Percentiles rank a stretch among this genome's conserved stretches.
Evolutionary conservation across 2,888 invertebrate genomes (phyloP).

Genomic region (Parochlus steinenii): DNA sequence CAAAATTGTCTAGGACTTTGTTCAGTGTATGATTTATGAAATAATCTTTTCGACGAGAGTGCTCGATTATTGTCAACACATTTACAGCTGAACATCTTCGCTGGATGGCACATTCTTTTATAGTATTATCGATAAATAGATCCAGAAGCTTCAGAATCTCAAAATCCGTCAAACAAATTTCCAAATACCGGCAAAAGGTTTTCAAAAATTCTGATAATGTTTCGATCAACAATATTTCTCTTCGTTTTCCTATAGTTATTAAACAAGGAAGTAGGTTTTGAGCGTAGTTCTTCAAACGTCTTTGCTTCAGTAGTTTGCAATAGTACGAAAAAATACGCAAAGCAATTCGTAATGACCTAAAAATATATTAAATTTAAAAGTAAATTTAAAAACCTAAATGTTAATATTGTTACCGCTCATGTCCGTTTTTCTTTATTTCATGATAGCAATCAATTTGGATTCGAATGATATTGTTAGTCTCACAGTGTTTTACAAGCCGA

Average conservation of each 20-base stretch:
- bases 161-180: conserved; percentile 27
- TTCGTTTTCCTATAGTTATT: conserved; percentile 48
- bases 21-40: conserved; percentile 33
- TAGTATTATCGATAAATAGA: conserved; percentile 29
- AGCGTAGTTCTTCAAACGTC: conserved; percentile 63
- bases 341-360: conserved; percentile 56
- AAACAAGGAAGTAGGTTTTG: conserved; percentile 57
- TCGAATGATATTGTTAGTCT: conserved; percentile 50
- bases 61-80: conserved; percentile 61
- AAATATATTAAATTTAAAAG: conserved; percentile 9
- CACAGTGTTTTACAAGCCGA: conserved; percentile 51
- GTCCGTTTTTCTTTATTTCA: conserved; percentile 65
- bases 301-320: conserved; percentile 55
- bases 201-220: conserved; percentile 27
- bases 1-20: conserved; percentile 27
- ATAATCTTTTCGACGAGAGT: conserved; percentile 48
- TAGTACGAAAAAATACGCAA: conserved; percentile 60
- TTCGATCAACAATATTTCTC: conserved; percentile 35
- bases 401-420: conserved; percentile 23
- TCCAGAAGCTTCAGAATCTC: conserved; percentile 27
- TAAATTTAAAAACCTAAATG: neutral
- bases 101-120: conserved; percentile 47
- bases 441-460: conserved; percentile 66
- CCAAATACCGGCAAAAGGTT: conserved; percentile 24
- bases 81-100: conserved; percentile 68